Percentiles rank a stretch among this genome's conserved stretches.
phyloP scores from a whole-genome alignment of 1,140 invertebrate species.

The Pteromalus puparum region DNA sequence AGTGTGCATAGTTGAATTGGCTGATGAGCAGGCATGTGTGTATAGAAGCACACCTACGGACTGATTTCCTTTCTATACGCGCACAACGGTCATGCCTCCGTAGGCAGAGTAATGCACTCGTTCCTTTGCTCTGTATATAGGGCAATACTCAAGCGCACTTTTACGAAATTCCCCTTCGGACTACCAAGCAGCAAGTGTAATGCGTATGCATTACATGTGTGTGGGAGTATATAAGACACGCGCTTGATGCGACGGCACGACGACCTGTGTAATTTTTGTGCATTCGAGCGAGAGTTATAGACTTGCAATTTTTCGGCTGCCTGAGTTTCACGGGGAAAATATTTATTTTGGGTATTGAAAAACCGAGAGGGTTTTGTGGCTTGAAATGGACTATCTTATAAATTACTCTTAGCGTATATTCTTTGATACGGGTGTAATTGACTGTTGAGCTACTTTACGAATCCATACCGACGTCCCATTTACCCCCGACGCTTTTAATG shows the following conservation, averaged over 20 bases:
- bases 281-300: background rate
- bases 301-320: background rate
- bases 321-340: background rate
- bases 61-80: background rate
- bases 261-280: background rate
- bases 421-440: too few species aligned
- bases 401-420: too few species aligned
- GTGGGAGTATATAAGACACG: background rate
- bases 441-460: too few species aligned
- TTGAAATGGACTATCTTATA: too few species aligned
- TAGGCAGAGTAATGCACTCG: background rate
- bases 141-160: too few species aligned
- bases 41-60: background rate
- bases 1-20: background rate
- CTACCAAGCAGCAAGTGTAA: too few species aligned
- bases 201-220: too few species aligned
- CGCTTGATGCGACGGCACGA: background rate
- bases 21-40: background rate
- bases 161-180: too few species aligned
- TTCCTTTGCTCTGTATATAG: background rate
- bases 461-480: too few species aligned
- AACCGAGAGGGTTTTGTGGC: too few species aligned
- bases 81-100: constrained; percentile 13
- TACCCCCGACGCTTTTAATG: too few species aligned
- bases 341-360: too few species aligned